These are phyloP conservation scores for Isurus oxyrinchus DNA, from an alignment of 2,113 vertebrate genomes.

Conservation along the genomic window DNA sequence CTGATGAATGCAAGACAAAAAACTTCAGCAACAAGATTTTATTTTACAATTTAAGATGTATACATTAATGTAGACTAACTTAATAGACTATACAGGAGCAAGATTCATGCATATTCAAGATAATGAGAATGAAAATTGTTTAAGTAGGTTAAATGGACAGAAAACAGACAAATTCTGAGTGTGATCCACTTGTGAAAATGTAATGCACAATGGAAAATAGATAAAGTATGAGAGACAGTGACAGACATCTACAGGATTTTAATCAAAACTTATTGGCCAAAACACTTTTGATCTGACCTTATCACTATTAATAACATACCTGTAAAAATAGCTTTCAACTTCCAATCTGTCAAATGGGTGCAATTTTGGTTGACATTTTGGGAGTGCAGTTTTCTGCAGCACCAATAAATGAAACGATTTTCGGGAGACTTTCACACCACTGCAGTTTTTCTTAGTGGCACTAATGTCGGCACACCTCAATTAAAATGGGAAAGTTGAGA, in stretches of 20 bases:
- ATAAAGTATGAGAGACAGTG: background rate
- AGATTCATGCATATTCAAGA: too few species aligned
- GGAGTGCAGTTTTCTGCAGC: too few species aligned
- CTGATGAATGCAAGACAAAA: too few species aligned
- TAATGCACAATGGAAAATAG: background rate
- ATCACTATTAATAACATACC: background rate
- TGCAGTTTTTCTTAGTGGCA: too few species aligned
- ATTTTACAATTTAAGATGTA: background rate
- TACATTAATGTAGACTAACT: background rate
- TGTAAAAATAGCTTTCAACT: too few species aligned
- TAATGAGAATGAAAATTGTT: background rate
- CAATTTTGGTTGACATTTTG: too few species aligned
- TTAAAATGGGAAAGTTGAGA: too few species aligned
- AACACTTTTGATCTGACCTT: constrained; percentile 13
- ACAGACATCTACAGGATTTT: background rate
- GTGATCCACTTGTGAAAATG: background rate
- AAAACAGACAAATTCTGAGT: background rate
- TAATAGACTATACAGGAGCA: background rate
- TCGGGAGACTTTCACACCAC: too few species aligned
- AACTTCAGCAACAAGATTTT: background rate
- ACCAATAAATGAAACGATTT: too few species aligned
- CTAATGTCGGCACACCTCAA: too few species aligned
- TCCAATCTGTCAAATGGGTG: too few species aligned
- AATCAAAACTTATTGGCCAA: constrained; percentile 4
- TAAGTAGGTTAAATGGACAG: background rate